A percentile compares a stretch with the other conserved stretches of the same genome.
Evolutionary conservation across 1,140 invertebrate species (phyloP).

Genomic region (Hylaeus anthracinus): DNA sequence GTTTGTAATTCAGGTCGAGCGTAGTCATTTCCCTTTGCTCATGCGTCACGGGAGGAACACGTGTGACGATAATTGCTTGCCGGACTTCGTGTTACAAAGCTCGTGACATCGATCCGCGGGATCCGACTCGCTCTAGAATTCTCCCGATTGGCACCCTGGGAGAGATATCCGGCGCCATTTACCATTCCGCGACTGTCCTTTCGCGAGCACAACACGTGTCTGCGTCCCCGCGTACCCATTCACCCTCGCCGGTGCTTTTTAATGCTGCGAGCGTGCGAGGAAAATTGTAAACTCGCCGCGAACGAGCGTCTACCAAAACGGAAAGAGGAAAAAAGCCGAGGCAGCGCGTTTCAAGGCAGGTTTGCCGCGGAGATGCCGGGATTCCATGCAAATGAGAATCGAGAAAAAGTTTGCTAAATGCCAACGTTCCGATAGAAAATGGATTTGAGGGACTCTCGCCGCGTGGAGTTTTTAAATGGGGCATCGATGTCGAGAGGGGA

Average conservation of each 20-base stretch:
- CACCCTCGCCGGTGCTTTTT: background rate
- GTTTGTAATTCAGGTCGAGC: slow-evolving; percentile 10
- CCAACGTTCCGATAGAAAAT: background rate
- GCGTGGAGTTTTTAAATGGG: no score
- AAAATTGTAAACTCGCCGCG: slow-evolving; percentile 10
- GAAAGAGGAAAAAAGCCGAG: background rate
- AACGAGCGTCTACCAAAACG: no score
- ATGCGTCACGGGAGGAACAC: slow-evolving; percentile 27
- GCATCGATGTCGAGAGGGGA: no score
- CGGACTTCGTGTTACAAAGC: slow-evolving; percentile 40
- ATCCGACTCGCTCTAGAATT: slow-evolving; percentile 52
- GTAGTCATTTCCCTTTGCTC: background rate
- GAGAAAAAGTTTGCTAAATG: background rate
- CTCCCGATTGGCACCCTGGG: slow-evolving; percentile 62
- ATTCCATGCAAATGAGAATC: background rate
- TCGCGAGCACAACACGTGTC: slow-evolving; percentile 22
- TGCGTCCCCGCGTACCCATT: background rate
- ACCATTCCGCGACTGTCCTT: slow-evolving; percentile 40
- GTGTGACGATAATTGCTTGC: slow-evolving; percentile 39
- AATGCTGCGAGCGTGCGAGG: background rate
- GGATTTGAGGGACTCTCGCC: background rate
- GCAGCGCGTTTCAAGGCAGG: no score
- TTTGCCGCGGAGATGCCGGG: no score
- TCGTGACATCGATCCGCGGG: slow-evolving; percentile 59
- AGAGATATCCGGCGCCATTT: slow-evolving; percentile 59